Evolutionary conservation across 2,113 vertebrate species (phyloP), one percentile per base, ranked within the genome.

Genomic region (Eolophus roseicapilla): DNA sequence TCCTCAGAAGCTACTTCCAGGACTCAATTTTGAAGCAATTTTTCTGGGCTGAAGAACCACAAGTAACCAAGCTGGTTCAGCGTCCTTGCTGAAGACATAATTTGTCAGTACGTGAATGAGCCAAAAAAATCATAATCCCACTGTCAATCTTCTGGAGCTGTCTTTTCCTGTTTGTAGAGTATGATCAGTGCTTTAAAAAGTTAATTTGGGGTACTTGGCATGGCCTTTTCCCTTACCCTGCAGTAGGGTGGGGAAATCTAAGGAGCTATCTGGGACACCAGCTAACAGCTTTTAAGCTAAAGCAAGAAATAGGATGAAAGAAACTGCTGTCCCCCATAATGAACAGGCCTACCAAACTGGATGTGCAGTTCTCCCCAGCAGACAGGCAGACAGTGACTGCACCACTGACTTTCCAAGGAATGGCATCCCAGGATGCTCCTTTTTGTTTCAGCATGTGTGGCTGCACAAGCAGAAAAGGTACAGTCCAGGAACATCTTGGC

Each of bases 101-200:
- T 52, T 10, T 25, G 4, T 46, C 8, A 3, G 43, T 50, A 44
- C 0, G 2, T 2, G 2, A 50, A 39, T 7, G 1, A 91, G 35
- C 28, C 39, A 52, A 76, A 86, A 88, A 59, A 41, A 16, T 60
- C 16, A 5, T 8, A 39, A 20, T 69, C 44, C 29, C 16, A 44
- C n/a, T 78, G 29, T 47, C 44, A 52, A 2, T 63, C 20, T 77
- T 35, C n/a, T 84, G n/a, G 1, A 41, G 17, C 19, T 12, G 33
- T 43, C 27, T 83, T 81, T 62, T 92, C 7, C 25, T 71, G 5
- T 80, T 63, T 79, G 50, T 86, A 10, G n/a, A 43, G 23, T 47
- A 53, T 57, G 27, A 50, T 55, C 29, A 52, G 1, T 77, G 44
- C 46, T 78, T 88, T 1, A 13, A 59, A 90, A 88, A 53, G 21